Percentiles rank a stretch among this genome's conserved stretches.
phyloP scores from a whole-genome alignment of 2,113 vertebrate genomes.

The Pantherophis guttatus region DNA sequence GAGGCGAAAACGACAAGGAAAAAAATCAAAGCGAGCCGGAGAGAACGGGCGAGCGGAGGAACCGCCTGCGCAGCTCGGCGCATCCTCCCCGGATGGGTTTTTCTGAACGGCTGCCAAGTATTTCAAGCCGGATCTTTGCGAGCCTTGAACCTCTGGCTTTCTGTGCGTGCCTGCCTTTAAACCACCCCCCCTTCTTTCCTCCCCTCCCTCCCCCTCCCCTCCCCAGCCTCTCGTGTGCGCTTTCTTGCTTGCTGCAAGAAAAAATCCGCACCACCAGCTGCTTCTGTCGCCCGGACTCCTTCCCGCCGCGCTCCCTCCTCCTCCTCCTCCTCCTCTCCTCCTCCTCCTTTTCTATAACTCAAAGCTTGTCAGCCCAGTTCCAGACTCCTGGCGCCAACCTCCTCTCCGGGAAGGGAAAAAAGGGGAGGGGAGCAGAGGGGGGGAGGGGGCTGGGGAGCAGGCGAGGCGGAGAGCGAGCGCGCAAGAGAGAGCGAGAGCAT shows the following conservation, averaged over 20 bases:
- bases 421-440: conserved; percentile 65
- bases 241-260: neutral
- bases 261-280: neutral
- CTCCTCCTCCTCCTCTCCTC: neutral
- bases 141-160: neutral
- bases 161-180: neutral
- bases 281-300: neutral
- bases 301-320: neutral
- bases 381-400: conserved; percentile 79
- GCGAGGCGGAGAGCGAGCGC: neutral
- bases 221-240: neutral
- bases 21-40: neutral
- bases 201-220: neutral
- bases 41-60: neutral
- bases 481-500: neutral
- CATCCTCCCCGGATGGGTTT: neutral
- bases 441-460: neutral
- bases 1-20: neutral
- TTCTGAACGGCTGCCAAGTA: neutral
- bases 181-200: neutral
- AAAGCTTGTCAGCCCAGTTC: conserved; percentile 64
- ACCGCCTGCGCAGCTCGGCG: neutral
- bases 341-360: conserved; percentile 49
- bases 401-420: conserved; percentile 83
- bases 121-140: neutral